Evolutionary conservation across 2,888 invertebrate species (phyloP).

Genomic region (Amblyjoppa fuscipennis): DNA sequence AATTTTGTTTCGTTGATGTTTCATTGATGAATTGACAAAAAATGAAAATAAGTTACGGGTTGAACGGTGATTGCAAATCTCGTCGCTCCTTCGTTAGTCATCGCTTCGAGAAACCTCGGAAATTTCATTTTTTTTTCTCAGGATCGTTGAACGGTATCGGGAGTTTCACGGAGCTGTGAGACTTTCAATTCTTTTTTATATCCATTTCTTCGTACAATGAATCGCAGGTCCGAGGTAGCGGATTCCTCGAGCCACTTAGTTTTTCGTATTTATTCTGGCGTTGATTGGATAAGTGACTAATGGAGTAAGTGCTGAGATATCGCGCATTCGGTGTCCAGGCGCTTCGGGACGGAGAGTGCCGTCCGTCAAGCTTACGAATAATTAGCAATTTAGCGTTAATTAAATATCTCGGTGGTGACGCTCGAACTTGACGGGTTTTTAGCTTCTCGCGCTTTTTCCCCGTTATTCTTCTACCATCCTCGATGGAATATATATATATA

Average conservation of each 20-base stretch:
- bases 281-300: constrained; percentile 66
- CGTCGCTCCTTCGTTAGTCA: constrained; percentile 34
- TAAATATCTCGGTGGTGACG: constrained; percentile 36
- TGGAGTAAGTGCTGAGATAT: constrained; percentile 61
- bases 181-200: not conserved
- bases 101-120: constrained; percentile 14
- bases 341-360: constrained; percentile 11
- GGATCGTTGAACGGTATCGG: not conserved
- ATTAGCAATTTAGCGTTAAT: constrained; percentile 63
- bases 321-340: constrained; percentile 6
- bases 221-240: constrained; percentile 14
- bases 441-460: not conserved
- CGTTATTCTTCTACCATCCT: not conserved
- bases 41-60: not conserved
- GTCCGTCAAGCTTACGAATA: constrained; percentile 52
- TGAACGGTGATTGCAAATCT: not conserved
- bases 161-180: constrained; percentile 1
- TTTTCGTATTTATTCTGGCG: constrained; percentile 57
- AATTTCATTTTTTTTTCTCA: constrained; percentile 27
- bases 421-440: constrained; percentile 18
- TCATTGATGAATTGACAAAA: too few species aligned
- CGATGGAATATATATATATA: not conserved
- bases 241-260: constrained; percentile 13
- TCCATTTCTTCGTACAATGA: constrained; percentile 50
- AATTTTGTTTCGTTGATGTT: too few species aligned